Evolutionary conservation across 2,888 invertebrate species (phyloP).

Genomic region (Pandemis corylana): DNA sequence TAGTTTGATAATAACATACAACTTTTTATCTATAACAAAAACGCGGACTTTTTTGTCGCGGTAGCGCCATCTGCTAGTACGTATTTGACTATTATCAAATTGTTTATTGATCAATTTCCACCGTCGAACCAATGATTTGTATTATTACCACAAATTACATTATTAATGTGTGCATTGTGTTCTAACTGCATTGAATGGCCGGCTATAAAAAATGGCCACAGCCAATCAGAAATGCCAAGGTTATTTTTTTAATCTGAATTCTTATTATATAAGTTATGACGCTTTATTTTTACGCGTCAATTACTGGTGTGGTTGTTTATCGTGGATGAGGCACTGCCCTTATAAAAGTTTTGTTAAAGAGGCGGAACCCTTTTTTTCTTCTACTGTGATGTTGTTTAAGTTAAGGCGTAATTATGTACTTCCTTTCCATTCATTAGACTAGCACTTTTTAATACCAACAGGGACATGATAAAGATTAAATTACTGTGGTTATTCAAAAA

Average conservation of each 20-base stretch:
- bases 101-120: background rate
- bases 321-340: background rate
- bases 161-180: conserved; percentile 27
- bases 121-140: conserved; percentile 6
- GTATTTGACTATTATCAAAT: conserved; percentile 1
- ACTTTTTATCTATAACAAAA: background rate
- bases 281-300: conserved; percentile 7
- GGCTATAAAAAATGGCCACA: conserved; percentile 23
- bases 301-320: background rate
- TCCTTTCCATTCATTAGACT: too few relatives aligned
- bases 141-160: conserved; percentile 25
- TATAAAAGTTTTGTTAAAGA: background rate
- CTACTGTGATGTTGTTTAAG: too few relatives aligned
- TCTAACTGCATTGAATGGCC: conserved; percentile 19
- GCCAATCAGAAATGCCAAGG: conserved; percentile 33
- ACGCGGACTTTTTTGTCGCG: background rate
- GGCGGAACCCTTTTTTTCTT: too few relatives aligned
- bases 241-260: conserved; percentile 21
- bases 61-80: background rate
- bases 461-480: too few relatives aligned
- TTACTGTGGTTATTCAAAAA: background rate
- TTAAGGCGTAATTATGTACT: too few relatives aligned
- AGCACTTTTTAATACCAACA: too few relatives aligned
- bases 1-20: background rate
- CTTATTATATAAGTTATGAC: conserved; percentile 24